Conservation (phyloP, 35 echinoderm and acorn worm genomes). For the Apostichopus californicus region DNA sequence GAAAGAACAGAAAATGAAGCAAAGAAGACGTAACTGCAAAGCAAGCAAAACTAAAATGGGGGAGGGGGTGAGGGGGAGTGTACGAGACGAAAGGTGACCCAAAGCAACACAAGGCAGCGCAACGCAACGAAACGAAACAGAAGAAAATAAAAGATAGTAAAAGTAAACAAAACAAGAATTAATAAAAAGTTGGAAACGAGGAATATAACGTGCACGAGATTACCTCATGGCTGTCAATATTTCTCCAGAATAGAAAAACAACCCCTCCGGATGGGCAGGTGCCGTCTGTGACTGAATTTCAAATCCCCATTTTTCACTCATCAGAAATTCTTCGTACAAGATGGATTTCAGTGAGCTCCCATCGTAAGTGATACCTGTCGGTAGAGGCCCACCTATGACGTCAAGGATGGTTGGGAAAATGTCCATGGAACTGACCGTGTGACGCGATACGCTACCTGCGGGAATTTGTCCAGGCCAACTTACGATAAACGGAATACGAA, state of each 20-base stretch:
- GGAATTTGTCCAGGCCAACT: constrained; percentile 42
- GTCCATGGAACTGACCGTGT: constrained; percentile 49
- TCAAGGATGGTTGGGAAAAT: constrained; percentile 53
- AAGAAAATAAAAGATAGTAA: neutral
- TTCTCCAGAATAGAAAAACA: constrained; percentile 17
- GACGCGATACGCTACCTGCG: neutral
- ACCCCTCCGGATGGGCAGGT: constrained; percentile 15
- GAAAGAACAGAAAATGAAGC: too few species aligned
- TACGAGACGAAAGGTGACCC: too few species aligned
- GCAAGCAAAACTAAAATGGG: too few species aligned
- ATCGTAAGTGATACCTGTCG: neutral
- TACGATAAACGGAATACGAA: constrained; percentile 36
- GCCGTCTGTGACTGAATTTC: neutral
- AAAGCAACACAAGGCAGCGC: too few species aligned
- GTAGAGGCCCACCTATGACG: constrained; percentile 11
- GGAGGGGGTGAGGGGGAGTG: too few species aligned
- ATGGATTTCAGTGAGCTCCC: neutral
- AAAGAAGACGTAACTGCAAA: too few species aligned
- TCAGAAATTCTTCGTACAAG: neutral
- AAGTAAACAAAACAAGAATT: neutral
- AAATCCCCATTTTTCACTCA: constrained; percentile 13
- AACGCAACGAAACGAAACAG: too few species aligned
- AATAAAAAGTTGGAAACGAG: neutral
- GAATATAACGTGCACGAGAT: neutral
- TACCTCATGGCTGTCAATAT: constrained; percentile 34